Base-by-base conservation (phyloP, 2,797 vertebrate species). In the Geotrypetes seraphini region DNA sequence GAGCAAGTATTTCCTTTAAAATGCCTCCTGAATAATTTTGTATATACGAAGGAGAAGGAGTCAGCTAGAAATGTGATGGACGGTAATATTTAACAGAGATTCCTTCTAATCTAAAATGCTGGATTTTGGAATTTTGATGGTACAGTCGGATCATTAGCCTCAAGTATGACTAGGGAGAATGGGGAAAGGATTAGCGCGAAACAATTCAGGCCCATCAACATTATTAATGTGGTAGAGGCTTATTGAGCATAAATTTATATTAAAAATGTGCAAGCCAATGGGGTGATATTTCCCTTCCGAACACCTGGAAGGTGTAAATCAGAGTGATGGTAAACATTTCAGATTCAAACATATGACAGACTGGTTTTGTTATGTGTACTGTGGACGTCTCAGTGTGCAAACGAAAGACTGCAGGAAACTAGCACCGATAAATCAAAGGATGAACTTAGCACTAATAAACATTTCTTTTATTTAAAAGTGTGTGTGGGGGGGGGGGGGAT, bases 261-360 rank as follows among this genome's bases (percentile, higher is more conserved):
- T 71, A 74, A 53, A 68, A 78, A 58, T 12, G 63, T 78, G 75
- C 80, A 59, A 76, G 87, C 67, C 45, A 10, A 49, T 60, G 61
- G 2, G 53, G 53, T 53, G 63, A 56, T 45, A 53, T 67, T 77
- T 82, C 89, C 87, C 86, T 85, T 66, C 63, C 31, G 71, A 81
- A 73, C 92, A 97, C 92, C 92, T 97, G 91, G 86, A 79, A 48
- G 81, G 75, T 73, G 88, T 98, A 96, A 96, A 95, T 97, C 92
- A 93, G 65, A 60, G 55, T 43, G 57, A 65, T 39, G 63, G 81
- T 93, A 95, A 95, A 96, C 89, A 93, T 57, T 41, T 84, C 81
- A 73, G 63, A 59, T 23, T 47, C 36, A 63, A 71, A 73, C 65
- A 74, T 63, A 69, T 43, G 73, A 67, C 74, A 79, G 75, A 57